Evolutionary conservation across 1,140 invertebrate genomes (phyloP).

Genomic region (Drosophila navojoa): DNA sequence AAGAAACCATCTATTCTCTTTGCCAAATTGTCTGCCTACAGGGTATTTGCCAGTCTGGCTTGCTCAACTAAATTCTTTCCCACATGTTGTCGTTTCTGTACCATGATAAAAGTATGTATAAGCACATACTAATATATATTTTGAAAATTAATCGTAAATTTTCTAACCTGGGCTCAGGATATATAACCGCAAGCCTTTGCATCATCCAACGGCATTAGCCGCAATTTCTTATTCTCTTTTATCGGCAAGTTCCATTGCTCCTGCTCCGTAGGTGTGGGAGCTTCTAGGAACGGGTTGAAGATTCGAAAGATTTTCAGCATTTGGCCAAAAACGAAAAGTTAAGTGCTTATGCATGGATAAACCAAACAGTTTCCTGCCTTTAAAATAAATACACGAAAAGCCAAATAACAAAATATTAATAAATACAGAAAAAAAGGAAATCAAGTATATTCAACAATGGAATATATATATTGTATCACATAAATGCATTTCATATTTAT

Average conservation of each 20-base stretch:
- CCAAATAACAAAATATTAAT: neutral
- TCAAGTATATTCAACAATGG: no score
- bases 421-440: neutral
- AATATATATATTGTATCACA: no score
- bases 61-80: neutral
- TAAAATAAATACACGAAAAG: no score
- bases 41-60: neutral
- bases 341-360: neutral
- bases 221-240: constrained; percentile 62
- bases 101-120: constrained; percentile 42
- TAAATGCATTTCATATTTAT: no score
- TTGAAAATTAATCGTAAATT: constrained; percentile 57
- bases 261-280: constrained; percentile 6
- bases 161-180: constrained; percentile 7
- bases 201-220: constrained; percentile 48
- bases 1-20: no score
- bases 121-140: constrained; percentile 28
- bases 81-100: constrained; percentile 9
- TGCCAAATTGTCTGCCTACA: neutral
- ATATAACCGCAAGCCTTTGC: constrained; percentile 22
- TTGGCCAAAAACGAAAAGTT: neutral
- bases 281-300: neutral
- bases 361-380: no score
- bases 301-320: neutral
- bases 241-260: constrained; percentile 10